Conservation (phyloP, 2,888 invertebrate species). For the Eilema sororculum region DNA sequence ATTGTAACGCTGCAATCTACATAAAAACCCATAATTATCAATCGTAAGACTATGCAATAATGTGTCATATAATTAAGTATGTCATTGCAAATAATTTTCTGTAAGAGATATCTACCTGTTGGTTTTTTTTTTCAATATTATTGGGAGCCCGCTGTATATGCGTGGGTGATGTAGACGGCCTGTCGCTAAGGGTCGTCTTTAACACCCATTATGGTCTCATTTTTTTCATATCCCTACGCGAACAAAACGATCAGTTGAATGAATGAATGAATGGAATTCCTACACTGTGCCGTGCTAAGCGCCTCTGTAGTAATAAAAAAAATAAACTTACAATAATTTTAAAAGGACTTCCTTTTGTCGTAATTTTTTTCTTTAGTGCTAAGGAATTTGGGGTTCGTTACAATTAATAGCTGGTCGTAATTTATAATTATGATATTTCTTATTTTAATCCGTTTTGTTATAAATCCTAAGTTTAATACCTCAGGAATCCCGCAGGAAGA, state of each 20-base stretch:
- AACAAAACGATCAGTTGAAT: slow-evolving; percentile 74
- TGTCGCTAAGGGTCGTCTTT: slow-evolving; percentile 74
- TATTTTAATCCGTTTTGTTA: not conserved
- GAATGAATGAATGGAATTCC: slow-evolving; percentile 82
- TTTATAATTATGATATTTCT: not conserved
- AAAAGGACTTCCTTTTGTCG: slow-evolving; percentile 72
- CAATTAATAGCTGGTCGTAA: slow-evolving; percentile 15
- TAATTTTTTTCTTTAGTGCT: slow-evolving; percentile 60
- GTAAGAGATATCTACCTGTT: not conserved
- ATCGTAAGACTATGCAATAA: slow-evolving; percentile 33
- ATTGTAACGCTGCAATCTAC: slow-evolving; percentile 37
- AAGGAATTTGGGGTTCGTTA: slow-evolving; percentile 54
- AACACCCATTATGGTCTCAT: slow-evolving; percentile 56
- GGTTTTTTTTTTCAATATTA: slow-evolving; percentile 3
- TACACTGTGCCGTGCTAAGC: slow-evolving; percentile 67
- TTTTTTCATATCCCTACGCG: slow-evolving; percentile 67
- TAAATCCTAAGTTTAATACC: not conserved
- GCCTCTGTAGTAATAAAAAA: slow-evolving; percentile 71
- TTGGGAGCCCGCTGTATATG: slow-evolving; percentile 65
- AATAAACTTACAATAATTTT: slow-evolving; percentile 52
- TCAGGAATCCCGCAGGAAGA: not conserved
- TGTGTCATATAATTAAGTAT: slow-evolving; percentile 35
- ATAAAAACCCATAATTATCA: slow-evolving; percentile 42
- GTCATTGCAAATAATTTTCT: slow-evolving; percentile 6
- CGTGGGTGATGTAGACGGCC: slow-evolving; percentile 74